Base-by-base conservation (phyloP, 2,113 vertebrate genomes). In the Piaya cayana region DNA sequence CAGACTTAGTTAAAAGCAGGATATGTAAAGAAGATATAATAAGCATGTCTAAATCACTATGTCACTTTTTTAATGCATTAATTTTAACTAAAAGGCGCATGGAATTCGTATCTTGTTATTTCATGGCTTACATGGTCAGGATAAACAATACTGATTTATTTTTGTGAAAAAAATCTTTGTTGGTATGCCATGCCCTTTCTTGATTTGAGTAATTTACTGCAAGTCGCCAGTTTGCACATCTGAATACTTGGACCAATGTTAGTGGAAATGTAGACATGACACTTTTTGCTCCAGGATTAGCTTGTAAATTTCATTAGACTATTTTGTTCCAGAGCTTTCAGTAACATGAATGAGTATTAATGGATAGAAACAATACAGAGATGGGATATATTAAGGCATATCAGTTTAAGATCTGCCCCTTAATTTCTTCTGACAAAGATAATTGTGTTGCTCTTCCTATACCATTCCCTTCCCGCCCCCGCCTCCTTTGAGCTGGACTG, bases 71-170 rank as follows among this genome's bases (percentile, higher is more conserved):
- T 53, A 83, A 59, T 75, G 6, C 8, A 63, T 74, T 74, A 47
- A 47, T 50, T 47, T 26, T 27, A 86, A 59, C 11, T 81, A 70
- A 90, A 86, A 81, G 18, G 8, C 8, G 83, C 86, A 80, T 30
- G 13, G 3, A 63, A 70, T 83, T 68, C 1, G 39, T 65, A 69
- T 29, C 25, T 19, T 55, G 10, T 50, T 83, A 19, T 86, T 80
- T 63, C 8, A 34, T 20, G 22, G 8, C 12, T 79, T 0, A 0
- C 2, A 15, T 32, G 14, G 15, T 64, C 52, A 39, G 29, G 22
- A 50, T 25, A 88, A 75, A 81, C 4, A 52, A 26, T 32, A 75
- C 26, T 71, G 12, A 68, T 78, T 70, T 82, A 6, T 77, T 65
- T 52, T 7, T 70, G n/a, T 47, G 22, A 88, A 94, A 88, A 88